Percentiles rank a stretch among this genome's conserved stretches.
These are phyloP conservation scores for Orthonychiurus folsomi DNA, from an alignment of 2,888 invertebrate species.

Conservation along the genomic window DNA sequence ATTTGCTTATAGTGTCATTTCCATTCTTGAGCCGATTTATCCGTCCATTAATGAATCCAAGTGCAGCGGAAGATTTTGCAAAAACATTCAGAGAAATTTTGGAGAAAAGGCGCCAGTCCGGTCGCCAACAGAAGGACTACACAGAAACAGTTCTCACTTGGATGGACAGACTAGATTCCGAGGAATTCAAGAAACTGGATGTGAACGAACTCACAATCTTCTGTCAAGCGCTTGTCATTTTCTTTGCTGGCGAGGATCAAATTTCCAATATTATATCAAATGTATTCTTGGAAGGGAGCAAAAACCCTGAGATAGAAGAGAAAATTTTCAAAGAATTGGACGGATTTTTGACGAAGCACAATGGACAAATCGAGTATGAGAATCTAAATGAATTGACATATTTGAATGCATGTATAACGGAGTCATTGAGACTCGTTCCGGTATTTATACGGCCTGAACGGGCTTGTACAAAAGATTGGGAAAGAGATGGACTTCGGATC, in stretches of 20 bases:
- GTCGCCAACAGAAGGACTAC: conserved; percentile 21
- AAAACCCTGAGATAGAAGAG: conserved; percentile 21
- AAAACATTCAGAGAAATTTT: conserved; percentile 21
- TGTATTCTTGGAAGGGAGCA: conserved; percentile 21
- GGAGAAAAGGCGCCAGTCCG: conserved; percentile 15
- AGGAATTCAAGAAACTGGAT: conserved; percentile 23
- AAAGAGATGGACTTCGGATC: conserved; percentile 19
- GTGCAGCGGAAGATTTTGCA: conserved; percentile 14
- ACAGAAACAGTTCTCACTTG: conserved; percentile 18
- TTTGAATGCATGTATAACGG: conserved; percentile 8
- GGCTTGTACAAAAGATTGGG: conserved; percentile 11
- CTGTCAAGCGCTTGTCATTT: conserved; percentile 31
- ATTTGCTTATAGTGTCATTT: conserved; percentile 22
- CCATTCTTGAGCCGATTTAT: conserved; percentile 20
- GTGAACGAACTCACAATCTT: conserved; percentile 29
- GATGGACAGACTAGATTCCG: conserved; percentile 23
- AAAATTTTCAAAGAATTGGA: conserved; percentile 27
- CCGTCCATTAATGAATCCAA: conserved; percentile 12
- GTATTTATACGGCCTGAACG: conserved; percentile 5
- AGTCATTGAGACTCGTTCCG: conserved; percentile 12
- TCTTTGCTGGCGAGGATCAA: conserved; percentile 35
- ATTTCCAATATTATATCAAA: conserved; percentile 25
- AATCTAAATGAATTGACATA: conserved; percentile 20
- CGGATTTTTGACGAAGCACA: conserved; percentile 18
- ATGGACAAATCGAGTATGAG: conserved; percentile 28